A percentile compares a stretch with the other conserved stretches of the same genome.
Conservation (phyloP, 2,113 vertebrate species). For the Erpornis zantholeuca region DNA sequence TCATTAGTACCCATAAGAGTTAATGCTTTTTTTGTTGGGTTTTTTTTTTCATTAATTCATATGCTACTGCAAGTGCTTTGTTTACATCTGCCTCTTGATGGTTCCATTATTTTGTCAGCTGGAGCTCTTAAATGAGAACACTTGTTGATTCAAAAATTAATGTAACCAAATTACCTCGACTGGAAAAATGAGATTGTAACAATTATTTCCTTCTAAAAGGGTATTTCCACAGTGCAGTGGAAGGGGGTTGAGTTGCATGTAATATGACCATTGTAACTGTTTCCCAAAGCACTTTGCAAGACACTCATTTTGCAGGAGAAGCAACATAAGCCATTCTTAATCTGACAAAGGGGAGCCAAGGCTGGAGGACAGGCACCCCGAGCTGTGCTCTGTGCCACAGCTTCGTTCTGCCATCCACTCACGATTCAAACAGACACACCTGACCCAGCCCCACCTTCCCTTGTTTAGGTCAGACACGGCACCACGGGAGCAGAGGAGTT, state of each 20-base stretch:
- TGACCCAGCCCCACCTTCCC: not conserved
- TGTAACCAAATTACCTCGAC: not conserved
- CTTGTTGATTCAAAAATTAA: conserved; percentile 18
- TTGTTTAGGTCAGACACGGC: accelerated
- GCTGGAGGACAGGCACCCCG: not conserved
- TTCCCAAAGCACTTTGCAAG: not conserved
- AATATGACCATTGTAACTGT: not conserved
- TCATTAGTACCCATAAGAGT: not conserved
- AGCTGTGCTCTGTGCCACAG: not conserved
- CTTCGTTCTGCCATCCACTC: not conserved
- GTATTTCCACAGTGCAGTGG: not conserved
- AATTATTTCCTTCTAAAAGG: not conserved
- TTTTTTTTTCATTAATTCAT: not conserved
- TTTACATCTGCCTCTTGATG: conserved; percentile 9
- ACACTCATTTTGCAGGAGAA: not conserved
- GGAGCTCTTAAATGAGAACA: not conserved
- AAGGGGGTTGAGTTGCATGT: not conserved
- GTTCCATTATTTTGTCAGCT: conserved; percentile 5
- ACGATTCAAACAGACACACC: not conserved
- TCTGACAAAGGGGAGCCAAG: not conserved
- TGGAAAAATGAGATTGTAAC: not conserved
- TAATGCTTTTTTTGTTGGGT: not conserved
- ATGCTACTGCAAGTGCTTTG: not conserved
- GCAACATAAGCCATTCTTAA: accelerated
- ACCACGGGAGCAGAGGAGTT: accelerated